Percentiles rank a stretch among this genome's conserved stretches.
Conservation (phyloP, 2,797 vertebrate genomes). For the Coccyzus lansbergi region DNA sequence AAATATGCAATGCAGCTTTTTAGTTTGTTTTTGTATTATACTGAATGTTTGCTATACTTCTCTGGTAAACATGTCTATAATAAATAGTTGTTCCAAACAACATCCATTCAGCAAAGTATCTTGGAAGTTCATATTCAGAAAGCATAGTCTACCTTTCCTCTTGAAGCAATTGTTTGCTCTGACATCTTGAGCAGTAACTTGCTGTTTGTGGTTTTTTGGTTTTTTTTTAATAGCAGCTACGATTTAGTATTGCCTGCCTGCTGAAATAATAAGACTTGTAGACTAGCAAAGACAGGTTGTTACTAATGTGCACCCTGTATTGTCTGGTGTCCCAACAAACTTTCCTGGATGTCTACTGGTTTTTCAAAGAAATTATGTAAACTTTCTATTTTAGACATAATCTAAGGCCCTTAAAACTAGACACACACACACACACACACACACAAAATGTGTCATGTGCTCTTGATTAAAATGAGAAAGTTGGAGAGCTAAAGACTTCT, state of each 20-base stretch:
- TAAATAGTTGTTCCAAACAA: not conserved
- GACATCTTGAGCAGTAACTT: not conserved
- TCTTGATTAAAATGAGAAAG: not conserved
- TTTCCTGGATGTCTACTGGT: not conserved
- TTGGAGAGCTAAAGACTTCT: not conserved
- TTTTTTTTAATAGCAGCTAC: not conserved
- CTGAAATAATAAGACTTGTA: not conserved
- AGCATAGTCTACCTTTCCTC: not conserved
- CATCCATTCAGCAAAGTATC: not conserved
- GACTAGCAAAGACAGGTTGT: not conserved
- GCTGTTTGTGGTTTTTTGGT: not conserved
- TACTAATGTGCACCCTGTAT: not conserved
- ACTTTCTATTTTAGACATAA: not conserved
- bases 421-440: no score
- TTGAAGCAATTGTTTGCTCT: not conserved
- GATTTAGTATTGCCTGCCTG: not conserved
- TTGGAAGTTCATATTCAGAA: not conserved
- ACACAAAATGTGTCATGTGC: not conserved
- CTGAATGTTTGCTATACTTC: not conserved
- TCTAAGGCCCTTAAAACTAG: not conserved
- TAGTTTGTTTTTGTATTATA: slow-evolving; percentile 22
- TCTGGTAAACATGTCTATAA: not conserved
- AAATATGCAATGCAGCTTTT: not conserved
- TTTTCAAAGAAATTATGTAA: not conserved
- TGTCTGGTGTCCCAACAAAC: not conserved